Conservation (phyloP, 2,113 vertebrate genomes). For the Tachuris rubrigastra region DNA sequence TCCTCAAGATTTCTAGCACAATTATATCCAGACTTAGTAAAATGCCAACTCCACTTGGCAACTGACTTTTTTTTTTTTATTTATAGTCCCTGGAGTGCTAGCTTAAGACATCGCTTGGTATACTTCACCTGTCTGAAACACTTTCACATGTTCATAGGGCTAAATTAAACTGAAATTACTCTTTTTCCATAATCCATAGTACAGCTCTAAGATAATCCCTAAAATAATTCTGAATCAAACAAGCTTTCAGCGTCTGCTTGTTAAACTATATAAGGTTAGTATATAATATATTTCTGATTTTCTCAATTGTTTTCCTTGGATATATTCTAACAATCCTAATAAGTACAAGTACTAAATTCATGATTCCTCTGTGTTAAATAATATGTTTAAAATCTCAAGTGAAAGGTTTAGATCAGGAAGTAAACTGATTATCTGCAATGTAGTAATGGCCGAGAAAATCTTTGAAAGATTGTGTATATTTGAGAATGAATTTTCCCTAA, state of each 20-base stretch:
- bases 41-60: slow-evolving; percentile 48
- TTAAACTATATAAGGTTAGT: background rate
- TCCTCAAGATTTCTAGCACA: slow-evolving; percentile 53
- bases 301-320: slow-evolving; percentile 37
- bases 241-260: slow-evolving; percentile 17
- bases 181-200: slow-evolving; percentile 42
- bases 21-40: slow-evolving; percentile 57
- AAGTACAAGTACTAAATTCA: background rate
- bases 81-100: slow-evolving; percentile 55
- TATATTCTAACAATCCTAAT: slow-evolving; percentile 49
- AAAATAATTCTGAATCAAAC: slow-evolving; percentile 63
- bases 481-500: background rate
- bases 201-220: slow-evolving; percentile 55
- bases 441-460: background rate
- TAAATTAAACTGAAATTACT: slow-evolving; percentile 59
- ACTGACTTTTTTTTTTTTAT: slow-evolving; percentile 21
- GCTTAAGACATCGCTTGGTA: slow-evolving; percentile 46
- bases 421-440: background rate
- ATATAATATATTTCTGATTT: slow-evolving; percentile 29
- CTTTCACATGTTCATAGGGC: slow-evolving; percentile 2
- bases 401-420: background rate
- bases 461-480: background rate
- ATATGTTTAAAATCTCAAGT: slow-evolving; percentile 22
- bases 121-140: slow-evolving; percentile 60
- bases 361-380: slow-evolving; percentile 19